Evolutionary conservation across 2,113 vertebrate species (phyloP).

Genomic region (Varanus komodoensis): DNA sequence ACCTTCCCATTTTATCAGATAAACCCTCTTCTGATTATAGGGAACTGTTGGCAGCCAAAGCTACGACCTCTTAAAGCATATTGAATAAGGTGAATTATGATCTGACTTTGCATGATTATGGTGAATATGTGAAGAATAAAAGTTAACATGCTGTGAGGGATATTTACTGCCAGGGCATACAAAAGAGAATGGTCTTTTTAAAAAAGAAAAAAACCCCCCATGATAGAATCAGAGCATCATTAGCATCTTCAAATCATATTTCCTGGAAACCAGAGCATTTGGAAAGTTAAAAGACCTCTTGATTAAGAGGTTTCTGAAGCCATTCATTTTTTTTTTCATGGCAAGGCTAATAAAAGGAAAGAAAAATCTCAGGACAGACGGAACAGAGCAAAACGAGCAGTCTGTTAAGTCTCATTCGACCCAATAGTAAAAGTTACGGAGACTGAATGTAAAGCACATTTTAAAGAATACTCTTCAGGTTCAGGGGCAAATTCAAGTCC

Average conservation of each 20-base stretch:
- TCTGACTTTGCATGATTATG: slow-evolving; percentile 24
- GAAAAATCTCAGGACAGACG: neutral
- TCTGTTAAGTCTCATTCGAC: neutral
- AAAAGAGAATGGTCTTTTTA: neutral
- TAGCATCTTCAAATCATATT: slow-evolving; percentile 24
- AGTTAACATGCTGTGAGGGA: slow-evolving; percentile 28
- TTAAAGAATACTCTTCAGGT: neutral
- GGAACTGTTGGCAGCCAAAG: neutral
- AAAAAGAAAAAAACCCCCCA: neutral
- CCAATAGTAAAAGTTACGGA: neutral
- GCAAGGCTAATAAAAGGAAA: neutral
- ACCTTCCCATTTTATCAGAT: neutral
- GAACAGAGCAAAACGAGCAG: neutral
- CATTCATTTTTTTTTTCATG: slow-evolving; percentile 12
- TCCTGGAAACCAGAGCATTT: neutral
- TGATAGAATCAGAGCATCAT: slow-evolving; percentile 21
- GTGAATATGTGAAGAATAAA: slow-evolving; percentile 50
- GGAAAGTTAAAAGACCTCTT: neutral
- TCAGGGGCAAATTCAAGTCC: neutral
- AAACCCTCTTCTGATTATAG: neutral
- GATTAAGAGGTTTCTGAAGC: neutral
- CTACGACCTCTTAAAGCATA: slow-evolving; percentile 39
- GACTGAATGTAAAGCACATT: neutral
- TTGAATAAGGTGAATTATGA: slow-evolving; percentile 35
- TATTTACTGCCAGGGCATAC: slow-evolving; percentile 32